Evolutionary conservation across 1,140 invertebrate genomes (phyloP), one percentile per base, ranked within the genome.

Genomic region (Bilobella aurantiaca): DNA sequence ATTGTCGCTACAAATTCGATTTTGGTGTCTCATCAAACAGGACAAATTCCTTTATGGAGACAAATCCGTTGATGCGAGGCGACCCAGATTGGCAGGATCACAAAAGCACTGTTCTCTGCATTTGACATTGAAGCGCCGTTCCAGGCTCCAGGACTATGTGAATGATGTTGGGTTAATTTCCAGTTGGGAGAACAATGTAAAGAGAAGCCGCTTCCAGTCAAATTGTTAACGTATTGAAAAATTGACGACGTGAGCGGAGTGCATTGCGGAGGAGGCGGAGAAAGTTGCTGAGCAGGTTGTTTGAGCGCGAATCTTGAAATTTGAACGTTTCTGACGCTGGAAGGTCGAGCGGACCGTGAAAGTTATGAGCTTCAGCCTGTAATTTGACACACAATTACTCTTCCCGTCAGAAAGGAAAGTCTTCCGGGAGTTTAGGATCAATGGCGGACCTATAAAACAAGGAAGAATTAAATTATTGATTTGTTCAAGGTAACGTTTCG

Each of bases 401-500:
- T 37, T 37, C 29, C 32, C 34, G 21, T 62, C 34, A 2, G 25
- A 62, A 29, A n/a, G 16, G 29, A 29, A 62, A 49, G 30, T 1
- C 27, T 49, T 49, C 42, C 46, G 32, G 42, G 23, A 3, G 3
- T 23, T 28, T 16, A 16, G 23, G 23, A 25, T 31, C 23, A 49
- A 31, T 27, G 25, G 18, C 2, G 16, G 16, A 28, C 23, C 12
- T 18, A 63, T 25, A 63, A 49, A 25, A 25, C 16, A 37, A 46
- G 53, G 32, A 49, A 49, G 31, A 63, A 63, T 47, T 63, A 30
- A 63, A 63, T 49, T 63, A 63, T 63, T 63, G 62, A 63, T 62
- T 62, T 62, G n/a, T n/a, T n/a, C n/a, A n/a, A n/a, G 32, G 28
- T 27, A 42, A 42, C 8, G 37, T 8, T 42, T 12, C 8, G 8